Conservation (phyloP, 1,140 invertebrate species). For the Melanaphis sacchari region DNA sequence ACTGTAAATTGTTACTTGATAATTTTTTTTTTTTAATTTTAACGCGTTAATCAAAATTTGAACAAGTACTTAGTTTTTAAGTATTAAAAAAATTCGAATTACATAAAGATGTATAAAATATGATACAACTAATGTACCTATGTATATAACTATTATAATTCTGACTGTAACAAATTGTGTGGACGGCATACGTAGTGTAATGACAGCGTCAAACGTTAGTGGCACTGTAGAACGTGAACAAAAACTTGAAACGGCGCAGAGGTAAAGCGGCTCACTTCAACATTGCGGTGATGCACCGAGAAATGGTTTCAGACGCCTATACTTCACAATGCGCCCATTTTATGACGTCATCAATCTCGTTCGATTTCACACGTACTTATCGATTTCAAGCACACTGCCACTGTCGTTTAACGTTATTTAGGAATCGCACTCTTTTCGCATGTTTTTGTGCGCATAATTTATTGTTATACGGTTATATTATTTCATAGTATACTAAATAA, state of each 20-base stretch:
- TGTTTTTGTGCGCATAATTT: background rate
- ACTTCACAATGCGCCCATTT: conserved; percentile 31
- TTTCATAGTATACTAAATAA: background rate
- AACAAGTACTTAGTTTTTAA: background rate
- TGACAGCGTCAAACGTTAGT: background rate
- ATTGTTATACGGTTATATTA: background rate
- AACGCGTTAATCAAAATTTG: background rate
- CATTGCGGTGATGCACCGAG: background rate
- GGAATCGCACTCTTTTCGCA: background rate
- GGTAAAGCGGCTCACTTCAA: no score
- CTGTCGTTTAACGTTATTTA: background rate
- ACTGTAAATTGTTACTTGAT: background rate
- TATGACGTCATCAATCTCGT: conserved; percentile 52
- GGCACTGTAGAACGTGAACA: background rate
- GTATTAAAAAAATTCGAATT: background rate
- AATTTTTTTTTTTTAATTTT: background rate
- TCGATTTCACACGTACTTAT: background rate
- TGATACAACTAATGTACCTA: background rate
- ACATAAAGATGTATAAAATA: background rate
- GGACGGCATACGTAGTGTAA: background rate
- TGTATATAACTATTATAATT: background rate
- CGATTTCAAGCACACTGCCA: conserved; percentile 21
- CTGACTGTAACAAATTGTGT: background rate
- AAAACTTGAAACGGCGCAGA: background rate
- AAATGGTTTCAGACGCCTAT: background rate